Conservation (phyloP, 2,113 vertebrate species). For the Sapajus apella region DNA sequence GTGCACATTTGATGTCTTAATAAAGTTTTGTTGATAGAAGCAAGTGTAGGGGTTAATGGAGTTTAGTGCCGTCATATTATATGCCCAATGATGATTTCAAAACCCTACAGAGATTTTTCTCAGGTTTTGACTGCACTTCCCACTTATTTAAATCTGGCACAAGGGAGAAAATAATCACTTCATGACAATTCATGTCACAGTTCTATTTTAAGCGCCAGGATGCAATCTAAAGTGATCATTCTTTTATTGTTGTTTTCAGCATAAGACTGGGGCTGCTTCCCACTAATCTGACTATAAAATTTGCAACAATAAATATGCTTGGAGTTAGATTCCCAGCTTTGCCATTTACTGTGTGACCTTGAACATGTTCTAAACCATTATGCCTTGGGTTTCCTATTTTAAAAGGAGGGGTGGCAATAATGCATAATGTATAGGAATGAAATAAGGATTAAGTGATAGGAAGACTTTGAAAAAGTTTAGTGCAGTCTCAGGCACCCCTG, state of each 20-base stretch:
- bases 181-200: constrained; percentile 69
- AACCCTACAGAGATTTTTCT: constrained; percentile 57
- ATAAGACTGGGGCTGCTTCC: constrained; percentile 35
- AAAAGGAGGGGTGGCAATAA: neutral
- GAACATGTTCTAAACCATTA: constrained; percentile 2
- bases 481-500: neutral
- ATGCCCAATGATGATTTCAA: constrained; percentile 58
- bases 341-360: constrained; percentile 52
- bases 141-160: constrained; percentile 66
- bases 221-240: constrained; percentile 63
- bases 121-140: constrained; percentile 58
- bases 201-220: constrained; percentile 67
- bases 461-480: neutral
- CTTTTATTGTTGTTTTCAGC: constrained; percentile 64
- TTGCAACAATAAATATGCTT: constrained; percentile 30
- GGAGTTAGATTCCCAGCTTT: constrained; percentile 27
- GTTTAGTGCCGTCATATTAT: constrained; percentile 48
- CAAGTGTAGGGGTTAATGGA: constrained; percentile 56
- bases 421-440: neutral
- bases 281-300: constrained; percentile 64
- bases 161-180: constrained; percentile 70
- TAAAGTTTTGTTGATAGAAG: constrained; percentile 68
- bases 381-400: neutral
- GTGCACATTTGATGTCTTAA: neutral
- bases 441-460: neutral